Percentiles rank a stretch among this genome's conserved stretches.
Conservation (phyloP, 2,113 vertebrate genomes). For the Sprattus sprattus region DNA sequence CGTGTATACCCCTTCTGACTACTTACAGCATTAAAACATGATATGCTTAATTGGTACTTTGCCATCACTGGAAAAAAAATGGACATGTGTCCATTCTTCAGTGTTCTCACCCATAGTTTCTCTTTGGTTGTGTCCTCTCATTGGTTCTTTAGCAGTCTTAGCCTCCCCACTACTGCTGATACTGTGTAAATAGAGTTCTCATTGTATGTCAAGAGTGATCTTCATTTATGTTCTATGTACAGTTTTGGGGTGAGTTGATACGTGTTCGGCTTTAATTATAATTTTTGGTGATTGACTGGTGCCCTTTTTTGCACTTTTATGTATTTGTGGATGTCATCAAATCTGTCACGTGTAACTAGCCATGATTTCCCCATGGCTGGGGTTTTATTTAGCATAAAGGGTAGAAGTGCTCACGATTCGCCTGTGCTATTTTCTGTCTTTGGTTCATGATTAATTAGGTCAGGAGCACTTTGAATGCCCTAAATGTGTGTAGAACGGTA, state of each 20-base stretch:
- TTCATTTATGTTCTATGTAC: not conserved
- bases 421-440: slow-evolving; percentile 43
- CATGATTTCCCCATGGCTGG: slow-evolving; percentile 25
- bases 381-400: slow-evolving; percentile 23
- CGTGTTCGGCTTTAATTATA: not conserved
- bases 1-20: not conserved
- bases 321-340: too few species aligned
- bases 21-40: slow-evolving; percentile 28
- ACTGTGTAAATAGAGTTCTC: not conserved
- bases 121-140: not conserved
- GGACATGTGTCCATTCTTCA: not conserved
- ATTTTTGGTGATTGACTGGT: too few species aligned
- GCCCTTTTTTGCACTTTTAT: not conserved
- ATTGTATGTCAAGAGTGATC: not conserved
- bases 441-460: slow-evolving; percentile 32
- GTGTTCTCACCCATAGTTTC: not conserved
- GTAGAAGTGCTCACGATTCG: not conserved
- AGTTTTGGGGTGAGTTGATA: not conserved
- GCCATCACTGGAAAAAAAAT: slow-evolving; percentile 4
- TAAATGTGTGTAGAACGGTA: slow-evolving; percentile 21
- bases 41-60: slow-evolving; percentile 34
- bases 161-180: not conserved
- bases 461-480: slow-evolving; percentile 17
- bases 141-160: not conserved
- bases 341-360: not conserved